phyloP scores from a whole-genome alignment of 35 echinoderm and acorn worm species.

The Amphiura filiformis region DNA sequence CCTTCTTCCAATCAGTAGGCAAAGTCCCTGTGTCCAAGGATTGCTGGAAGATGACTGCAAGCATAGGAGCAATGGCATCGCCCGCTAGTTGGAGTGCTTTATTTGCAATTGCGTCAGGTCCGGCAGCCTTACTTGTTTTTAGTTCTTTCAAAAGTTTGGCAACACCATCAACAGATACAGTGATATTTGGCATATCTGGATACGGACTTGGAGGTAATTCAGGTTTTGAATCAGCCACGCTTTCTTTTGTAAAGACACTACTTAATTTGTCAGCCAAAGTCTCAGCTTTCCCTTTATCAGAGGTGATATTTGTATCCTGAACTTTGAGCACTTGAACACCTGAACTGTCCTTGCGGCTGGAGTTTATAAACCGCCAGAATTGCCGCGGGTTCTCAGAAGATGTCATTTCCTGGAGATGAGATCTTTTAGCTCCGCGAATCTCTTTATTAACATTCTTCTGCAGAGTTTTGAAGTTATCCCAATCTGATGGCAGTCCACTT shows the following conservation, averaged over 20 bases:
- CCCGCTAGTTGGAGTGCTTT: slow-evolving; percentile 20
- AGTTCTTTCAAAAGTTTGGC: background rate
- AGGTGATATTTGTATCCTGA: background rate
- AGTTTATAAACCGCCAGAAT: slow-evolving; percentile 35
- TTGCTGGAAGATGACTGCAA: slow-evolving; percentile 32
- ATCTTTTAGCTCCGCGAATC: background rate
- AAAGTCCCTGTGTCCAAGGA: slow-evolving; percentile 12
- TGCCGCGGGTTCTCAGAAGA: background rate
- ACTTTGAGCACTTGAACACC: slow-evolving; percentile 23
- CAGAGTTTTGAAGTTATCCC: slow-evolving; percentile 8
- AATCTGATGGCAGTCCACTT: background rate
- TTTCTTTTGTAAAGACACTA: slow-evolving; percentile 1
- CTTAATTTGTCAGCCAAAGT: slow-evolving; percentile 12
- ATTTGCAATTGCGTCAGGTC: slow-evolving; percentile 27
- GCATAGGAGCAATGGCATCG: slow-evolving; percentile 36
- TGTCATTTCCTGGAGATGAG: background rate
- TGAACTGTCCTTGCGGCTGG: slow-evolving; percentile 22
- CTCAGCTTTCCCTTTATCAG: slow-evolving; percentile 27
- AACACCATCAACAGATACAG: background rate
- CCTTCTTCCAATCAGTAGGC: slow-evolving; percentile 36
- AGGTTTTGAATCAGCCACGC: background rate
- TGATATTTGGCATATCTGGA: background rate
- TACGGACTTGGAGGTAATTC: background rate
- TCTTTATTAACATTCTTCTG: background rate
- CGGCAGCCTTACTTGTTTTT: slow-evolving; percentile 33